Conservation (phyloP, 2,888 invertebrate genomes). For the Apodemia duryi region DNA sequence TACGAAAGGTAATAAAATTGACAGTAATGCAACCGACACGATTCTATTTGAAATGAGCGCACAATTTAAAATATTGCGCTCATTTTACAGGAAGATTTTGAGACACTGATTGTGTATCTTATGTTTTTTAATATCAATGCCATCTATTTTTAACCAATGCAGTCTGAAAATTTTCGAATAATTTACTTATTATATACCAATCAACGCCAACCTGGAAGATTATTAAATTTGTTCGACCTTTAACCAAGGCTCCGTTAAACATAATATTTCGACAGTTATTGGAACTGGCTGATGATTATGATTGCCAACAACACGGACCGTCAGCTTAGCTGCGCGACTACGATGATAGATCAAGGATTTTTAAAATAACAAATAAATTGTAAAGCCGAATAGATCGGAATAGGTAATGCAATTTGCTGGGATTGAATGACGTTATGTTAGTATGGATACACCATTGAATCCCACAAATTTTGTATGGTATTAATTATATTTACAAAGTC, state of each 20-base stretch:
- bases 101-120: no score
- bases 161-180: background rate
- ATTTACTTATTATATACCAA: background rate
- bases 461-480: no score
- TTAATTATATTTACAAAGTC: no score
- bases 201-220: background rate
- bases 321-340: background rate
- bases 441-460: no score
- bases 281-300: background rate
- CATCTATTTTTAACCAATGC: background rate
- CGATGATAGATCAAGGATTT: background rate
- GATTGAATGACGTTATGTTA: no score
- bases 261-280: background rate
- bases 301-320: background rate
- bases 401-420: no score
- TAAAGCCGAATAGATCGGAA: background rate
- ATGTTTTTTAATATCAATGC: no score
- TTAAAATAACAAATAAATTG: background rate
- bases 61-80: no score
- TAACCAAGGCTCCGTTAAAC: background rate
- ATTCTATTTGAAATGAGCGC: no score
- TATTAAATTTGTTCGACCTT: background rate
- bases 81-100: no score
- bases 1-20: no score
- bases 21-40: no score